A percentile compares a stretch with the other conserved stretches of the same genome.
Evolutionary conservation across 1,140 invertebrate species (phyloP).

Genomic region (Cyrtorhinus lividipennis): DNA sequence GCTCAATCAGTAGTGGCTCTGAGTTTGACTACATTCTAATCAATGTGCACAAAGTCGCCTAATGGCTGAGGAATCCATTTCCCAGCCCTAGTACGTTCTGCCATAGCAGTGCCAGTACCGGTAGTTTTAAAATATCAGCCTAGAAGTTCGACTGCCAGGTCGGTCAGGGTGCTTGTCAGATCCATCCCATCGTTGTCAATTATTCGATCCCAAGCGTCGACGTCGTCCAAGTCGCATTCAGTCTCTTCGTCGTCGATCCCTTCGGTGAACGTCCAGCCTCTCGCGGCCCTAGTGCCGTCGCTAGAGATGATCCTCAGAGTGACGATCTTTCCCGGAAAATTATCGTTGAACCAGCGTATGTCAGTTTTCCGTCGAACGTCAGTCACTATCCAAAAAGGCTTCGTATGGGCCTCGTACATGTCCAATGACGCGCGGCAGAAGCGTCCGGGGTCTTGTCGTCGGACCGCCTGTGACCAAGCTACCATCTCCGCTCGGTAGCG

Average conservation of each 20-base stretch:
- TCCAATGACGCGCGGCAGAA: constrained; percentile 71
- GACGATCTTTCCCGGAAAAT: constrained; percentile 42
- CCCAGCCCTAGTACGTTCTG: no score
- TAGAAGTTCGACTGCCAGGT: background rate
- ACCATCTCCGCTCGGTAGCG: constrained; percentile 75
- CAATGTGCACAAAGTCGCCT: no score
- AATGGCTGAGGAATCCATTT: no score
- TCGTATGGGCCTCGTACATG: constrained; percentile 38
- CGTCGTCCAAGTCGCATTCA: constrained; percentile 22
- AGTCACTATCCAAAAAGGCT: constrained; percentile 69
- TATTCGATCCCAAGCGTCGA: constrained; percentile 18
- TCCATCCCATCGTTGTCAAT: constrained; percentile 17
- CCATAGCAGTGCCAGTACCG: no score
- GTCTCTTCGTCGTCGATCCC: constrained; percentile 30
- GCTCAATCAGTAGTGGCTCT: no score
- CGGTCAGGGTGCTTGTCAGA: background rate
- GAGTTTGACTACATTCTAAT: no score
- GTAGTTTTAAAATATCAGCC: no score
- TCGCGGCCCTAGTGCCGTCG: constrained; percentile 42
- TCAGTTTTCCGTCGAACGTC: constrained; percentile 78
- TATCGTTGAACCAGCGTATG: constrained; percentile 64
- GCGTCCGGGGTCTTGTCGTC: constrained; percentile 63
- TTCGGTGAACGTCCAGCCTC: constrained; percentile 61
- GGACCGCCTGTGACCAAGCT: constrained; percentile 73
- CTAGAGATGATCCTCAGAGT: constrained; percentile 56